Evolutionary conservation across 2,113 vertebrate genomes (phyloP), one percentile per base, ranked within the genome.

Genomic region (Neogobius melanostomus): DNA sequence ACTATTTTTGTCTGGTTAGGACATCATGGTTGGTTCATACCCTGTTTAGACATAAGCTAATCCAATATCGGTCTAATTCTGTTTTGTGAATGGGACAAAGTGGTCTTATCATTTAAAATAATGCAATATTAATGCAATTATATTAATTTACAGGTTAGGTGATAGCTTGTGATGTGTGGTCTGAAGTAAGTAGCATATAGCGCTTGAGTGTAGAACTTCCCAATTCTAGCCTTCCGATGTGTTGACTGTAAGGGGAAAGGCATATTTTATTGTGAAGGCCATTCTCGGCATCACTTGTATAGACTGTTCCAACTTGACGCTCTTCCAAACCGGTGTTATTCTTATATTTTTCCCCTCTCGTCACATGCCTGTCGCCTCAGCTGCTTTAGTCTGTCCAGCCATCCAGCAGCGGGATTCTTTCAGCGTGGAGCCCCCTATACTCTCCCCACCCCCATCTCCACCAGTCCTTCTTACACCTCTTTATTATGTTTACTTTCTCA

Each of bases 311-410:
- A 6, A 0, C 10, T 79, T 86, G 47, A 76, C 49, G 3, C 49
- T 47, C 28, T 56, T 6, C 15, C 48, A 69, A 71, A 74, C 71
- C 54, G 71, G 79, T 75, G 69, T 77, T 75, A 28, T 61, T 72
- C 77, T 81, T 74, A 74, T 83, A 80, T 85, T 80, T 36, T 80
- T 60, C 74, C 16, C 52, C 46, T 74, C 77, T 66, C 8, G 71
- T 82, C 86, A 78, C 82, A 79, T 87, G 85, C 82, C 77, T 83
- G 80, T 81, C 71, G 75, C 80, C 86, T 88, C 91, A 92, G 92
- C 92, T 92, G 91, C 88, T 92, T 66, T 64, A 73, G 63, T 91
- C 88, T 62, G 74, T 92, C 88, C 66, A 66, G 64, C 36, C 46
- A 6, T 8, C 8, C 61, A 61, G 59, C 62, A 48, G 62, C 62